Evolutionary conservation across 2,113 vertebrate genomes (phyloP), one percentile per base, ranked within the genome.

Genomic region (Prochilodus magdalenae): DNA sequence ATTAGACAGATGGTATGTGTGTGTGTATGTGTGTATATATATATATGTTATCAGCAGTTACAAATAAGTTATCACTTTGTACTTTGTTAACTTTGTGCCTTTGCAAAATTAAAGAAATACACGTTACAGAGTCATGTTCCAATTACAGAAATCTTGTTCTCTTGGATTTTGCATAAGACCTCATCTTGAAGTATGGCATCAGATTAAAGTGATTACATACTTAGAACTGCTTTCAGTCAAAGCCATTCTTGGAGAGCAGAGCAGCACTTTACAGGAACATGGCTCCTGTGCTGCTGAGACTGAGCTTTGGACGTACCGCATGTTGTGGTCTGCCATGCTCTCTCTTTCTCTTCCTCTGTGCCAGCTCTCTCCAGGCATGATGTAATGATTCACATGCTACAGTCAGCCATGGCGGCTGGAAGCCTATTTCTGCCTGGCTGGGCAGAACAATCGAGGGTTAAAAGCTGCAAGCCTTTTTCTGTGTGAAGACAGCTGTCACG

Each of bases 351-450:
- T 60, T 71, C 22, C 62, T 78, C 60, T 57, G 79, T 87, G 66
- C 53, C 18, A 77, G 78, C 33, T 20, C 72, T 72, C 79, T 72
- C n/a, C 73, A 62, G 81, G 15, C 85, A 76, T 92, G 90, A 92
- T 87, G 90, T 91, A 90, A 91, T 87, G 20, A 71, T 86, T 87
- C 89, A 89, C 78, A 74, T 88, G 89, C 82, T 22, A 33, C 33
- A 15, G 73, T 57, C 79, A 59, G 81, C 20, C 51, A 49, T 26
- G 16, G 29, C 27, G 49, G 73, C 75, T 87, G 83, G 79, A 80
- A 86, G 79, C 75, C 69, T 47, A 55, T 74, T 47, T 75, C 65
- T 16, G 81, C 59, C n/a, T 87, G 72, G 59, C 59, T 79, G 79
- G 59, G 73, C 60, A 79, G 79, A 78, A 81, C 60, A 80, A 86